Base-by-base conservation (phyloP, 1,140 invertebrate genomes). In the Neodiprion fabricii region DNA sequence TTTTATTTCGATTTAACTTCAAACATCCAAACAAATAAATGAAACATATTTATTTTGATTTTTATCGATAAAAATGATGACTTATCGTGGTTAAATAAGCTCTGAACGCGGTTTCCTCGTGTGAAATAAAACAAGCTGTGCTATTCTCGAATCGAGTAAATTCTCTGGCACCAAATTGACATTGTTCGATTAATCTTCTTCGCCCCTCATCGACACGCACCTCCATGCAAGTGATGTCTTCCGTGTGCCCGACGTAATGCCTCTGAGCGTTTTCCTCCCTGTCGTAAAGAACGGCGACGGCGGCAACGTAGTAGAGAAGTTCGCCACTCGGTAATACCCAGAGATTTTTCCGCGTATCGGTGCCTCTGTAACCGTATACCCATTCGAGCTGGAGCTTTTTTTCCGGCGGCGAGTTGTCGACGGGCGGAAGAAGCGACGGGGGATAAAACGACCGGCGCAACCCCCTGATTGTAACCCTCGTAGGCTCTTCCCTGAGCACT, bases 361-460 rank as follows among this genome's bases (percentile, higher is more conserved):
- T 92, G 0, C 97, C 97, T 73, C 97, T 91, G 85, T 98, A 99
- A 0, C 97, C 97, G 84, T 97, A 97, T 92, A 98, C 96, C 97
- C 97, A 98, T 81, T 97, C 95, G 0, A 98, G 89, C 78, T 95
- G 92, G 65, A 98, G 89, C 83, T 95, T 95, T 85, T 96, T 95
- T 12, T 96, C 94, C 7, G 97, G 96, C 0, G 95, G 95, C 14
- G 93, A 90, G 83, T 95, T 95, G 81, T 96, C 95, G 28, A 94
- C 91, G 8, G 93, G 92, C 8, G 95, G 91, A 81, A 95, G 91
- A 79, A 95, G 93, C 40, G 95, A 92, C 0, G 96, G 96, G 23
- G 96, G 95, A 87, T 96, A 96, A 81, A 97, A 95, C 1, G 94
- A 96, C 72, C 96, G 90, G 77, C 95, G 87, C 47, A 96, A 87